Base-by-base conservation (phyloP, 2,113 vertebrate species). In the Piprites chloris region DNA sequence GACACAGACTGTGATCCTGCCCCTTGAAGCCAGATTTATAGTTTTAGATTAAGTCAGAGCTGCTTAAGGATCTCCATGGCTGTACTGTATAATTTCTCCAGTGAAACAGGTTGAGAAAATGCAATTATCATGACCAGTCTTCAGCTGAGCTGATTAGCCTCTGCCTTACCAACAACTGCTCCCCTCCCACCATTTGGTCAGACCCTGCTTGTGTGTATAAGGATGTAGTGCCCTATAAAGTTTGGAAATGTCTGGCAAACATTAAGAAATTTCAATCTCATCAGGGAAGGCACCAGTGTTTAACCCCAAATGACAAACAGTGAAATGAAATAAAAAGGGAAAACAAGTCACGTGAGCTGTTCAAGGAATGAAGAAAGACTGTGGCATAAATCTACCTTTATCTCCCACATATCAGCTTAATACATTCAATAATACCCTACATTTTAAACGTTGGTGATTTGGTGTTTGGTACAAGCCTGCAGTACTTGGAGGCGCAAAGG, bases 291-390 rank as follows among this genome's bases (percentile, higher is more conserved):
- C 73, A 35, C 2, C 14, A 14, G 11, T 2, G 7, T 85, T 63
- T 62, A 85, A 65, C 6, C 2, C 26, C 7, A 39, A 24, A 1
- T 46, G 13, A 33, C n/a, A 63, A 35, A 37, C 1, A 66, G 9
- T 14, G 11, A 93, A 71, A 21, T 22, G 15, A 66, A 1, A 4
- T 18, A 52, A 77, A 85, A 75, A 35, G 17, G 20, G 32, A 73
- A 90, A 69, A 14, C 0, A 0, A 5, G 3, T 75, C 71, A 20
- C 0, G 1, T 22, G 4, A 56, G 14, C 23, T 65, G 5, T 73
- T 42, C 22, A 77, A 73, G 18, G 7, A 83, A 83, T 21, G 8
- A 73, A 76, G 39, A 85, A 79, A 62, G 35, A 11, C 7, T 72
- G 53, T 68, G 21, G 21, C 19, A 28, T 33, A 73, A 68, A 52